Evolutionary conservation across 1,140 invertebrate genomes (phyloP).

Genomic region (Cepaea nemoralis): DNA sequence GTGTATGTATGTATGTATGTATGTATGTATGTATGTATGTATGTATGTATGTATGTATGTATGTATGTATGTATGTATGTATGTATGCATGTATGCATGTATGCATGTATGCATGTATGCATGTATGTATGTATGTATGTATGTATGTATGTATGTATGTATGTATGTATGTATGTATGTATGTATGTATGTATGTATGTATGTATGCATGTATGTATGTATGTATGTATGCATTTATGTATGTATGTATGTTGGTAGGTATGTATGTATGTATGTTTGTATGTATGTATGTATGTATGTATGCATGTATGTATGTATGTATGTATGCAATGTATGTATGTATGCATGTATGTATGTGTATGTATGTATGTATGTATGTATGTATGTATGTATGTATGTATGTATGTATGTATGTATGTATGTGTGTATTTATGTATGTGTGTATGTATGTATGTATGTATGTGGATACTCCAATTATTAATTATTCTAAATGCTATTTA

Average conservation of each 20-base stretch:
- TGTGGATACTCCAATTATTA: not conserved
- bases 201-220: not conserved
- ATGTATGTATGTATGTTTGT: too few species aligned
- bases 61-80: not conserved
- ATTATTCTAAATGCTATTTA: not conserved
- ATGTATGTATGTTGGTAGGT: too few species aligned
- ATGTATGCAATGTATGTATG: too few species aligned
- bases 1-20: conserved; percentile 10
- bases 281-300: not conserved
- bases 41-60: not conserved
- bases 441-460: conserved; percentile 12
- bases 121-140: conserved; percentile 7
- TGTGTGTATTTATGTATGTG: too few species aligned
- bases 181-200: not conserved
- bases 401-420: conserved; percentile 12
- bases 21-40: not conserved
- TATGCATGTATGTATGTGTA: not conserved
- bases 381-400: conserved; percentile 12
- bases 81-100: conserved; percentile 28
- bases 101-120: conserved; percentile 4
- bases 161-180: not conserved
- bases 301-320: not conserved
- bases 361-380: not conserved
- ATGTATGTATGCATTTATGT: too few species aligned
- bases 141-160: not conserved